A percentile compares a stretch with the other conserved stretches of the same genome.
These are phyloP conservation scores for Poicephalus meyeri DNA, from an alignment of 2,113 vertebrate genomes.

Conservation along the genomic window DNA sequence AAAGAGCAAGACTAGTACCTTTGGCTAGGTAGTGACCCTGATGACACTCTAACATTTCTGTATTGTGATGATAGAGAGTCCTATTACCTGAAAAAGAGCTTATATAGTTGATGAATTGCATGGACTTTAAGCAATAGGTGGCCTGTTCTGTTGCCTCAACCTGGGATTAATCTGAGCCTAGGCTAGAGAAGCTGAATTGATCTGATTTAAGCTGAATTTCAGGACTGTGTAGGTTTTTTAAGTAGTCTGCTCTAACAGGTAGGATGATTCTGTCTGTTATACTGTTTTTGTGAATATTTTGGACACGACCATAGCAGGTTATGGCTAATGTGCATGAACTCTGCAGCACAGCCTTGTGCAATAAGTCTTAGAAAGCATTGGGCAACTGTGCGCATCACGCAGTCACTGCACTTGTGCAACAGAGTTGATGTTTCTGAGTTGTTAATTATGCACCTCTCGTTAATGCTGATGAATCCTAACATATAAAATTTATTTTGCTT, in stretches of 20 bases:
- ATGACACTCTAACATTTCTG: neutral
- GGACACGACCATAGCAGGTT: neutral
- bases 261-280: neutral
- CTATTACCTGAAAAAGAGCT: neutral
- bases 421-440: neutral
- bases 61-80: neutral
- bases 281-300: neutral
- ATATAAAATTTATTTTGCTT: neutral
- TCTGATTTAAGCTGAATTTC: neutral
- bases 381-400: neutral
- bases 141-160: neutral
- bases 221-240: neutral
- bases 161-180: neutral
- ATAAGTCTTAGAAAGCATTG: neutral
- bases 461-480: neutral
- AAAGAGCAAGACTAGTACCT: neutral
- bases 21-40: neutral
- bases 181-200: neutral
- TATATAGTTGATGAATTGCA: neutral
- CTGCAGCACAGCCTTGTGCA: neutral
- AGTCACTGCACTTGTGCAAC: neutral
- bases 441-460: neutral
- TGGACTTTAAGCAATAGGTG: neutral
- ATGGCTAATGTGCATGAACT: neutral
- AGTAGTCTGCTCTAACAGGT: neutral